Evolutionary conservation across 2,888 invertebrate genomes (phyloP).

Genomic region (Calliphora vomitoria): DNA sequence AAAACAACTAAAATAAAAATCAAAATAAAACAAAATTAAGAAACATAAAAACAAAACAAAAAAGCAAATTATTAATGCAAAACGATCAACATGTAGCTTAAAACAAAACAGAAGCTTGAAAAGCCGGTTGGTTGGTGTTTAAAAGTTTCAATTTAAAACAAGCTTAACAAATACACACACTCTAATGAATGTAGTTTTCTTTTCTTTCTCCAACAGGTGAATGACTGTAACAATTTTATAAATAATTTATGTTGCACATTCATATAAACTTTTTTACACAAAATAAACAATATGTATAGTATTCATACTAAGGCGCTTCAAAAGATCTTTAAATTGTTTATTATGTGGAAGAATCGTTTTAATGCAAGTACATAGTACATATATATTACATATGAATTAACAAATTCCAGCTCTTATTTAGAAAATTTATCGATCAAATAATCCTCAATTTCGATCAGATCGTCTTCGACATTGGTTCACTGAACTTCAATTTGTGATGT

Average conservation of each 20-base stretch:
- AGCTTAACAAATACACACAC: not conserved
- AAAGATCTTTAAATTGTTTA: too few species aligned
- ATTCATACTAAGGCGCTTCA: too few species aligned
- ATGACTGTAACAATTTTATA: slow-evolving; percentile 60
- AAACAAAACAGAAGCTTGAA: slow-evolving; percentile 43
- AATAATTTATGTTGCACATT: not conserved
- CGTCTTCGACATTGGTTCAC: too few species aligned
- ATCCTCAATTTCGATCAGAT: too few species aligned
- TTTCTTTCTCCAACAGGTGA: slow-evolving; percentile 10
- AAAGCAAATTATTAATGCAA: slow-evolving; percentile 2
- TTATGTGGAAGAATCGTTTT: too few species aligned
- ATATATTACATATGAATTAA: too few species aligned
- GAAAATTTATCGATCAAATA: too few species aligned
- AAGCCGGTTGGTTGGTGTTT: slow-evolving; percentile 44
- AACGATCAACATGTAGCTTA: slow-evolving; percentile 37
- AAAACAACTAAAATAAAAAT: slow-evolving; percentile 14
- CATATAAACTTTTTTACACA: not conserved
- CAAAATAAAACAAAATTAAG: slow-evolving; percentile 11
- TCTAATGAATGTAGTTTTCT: slow-evolving; percentile 10
- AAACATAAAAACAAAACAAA: slow-evolving; percentile 47
- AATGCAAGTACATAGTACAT: too few species aligned
- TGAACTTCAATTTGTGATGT: too few species aligned
- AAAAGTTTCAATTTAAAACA: not conserved
- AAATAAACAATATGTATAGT: not conserved
- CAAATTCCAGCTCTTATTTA: too few species aligned